phyloP scores from a whole-genome alignment of 2,797 vertebrate genomes.

The Linurgus olivaceus region DNA sequence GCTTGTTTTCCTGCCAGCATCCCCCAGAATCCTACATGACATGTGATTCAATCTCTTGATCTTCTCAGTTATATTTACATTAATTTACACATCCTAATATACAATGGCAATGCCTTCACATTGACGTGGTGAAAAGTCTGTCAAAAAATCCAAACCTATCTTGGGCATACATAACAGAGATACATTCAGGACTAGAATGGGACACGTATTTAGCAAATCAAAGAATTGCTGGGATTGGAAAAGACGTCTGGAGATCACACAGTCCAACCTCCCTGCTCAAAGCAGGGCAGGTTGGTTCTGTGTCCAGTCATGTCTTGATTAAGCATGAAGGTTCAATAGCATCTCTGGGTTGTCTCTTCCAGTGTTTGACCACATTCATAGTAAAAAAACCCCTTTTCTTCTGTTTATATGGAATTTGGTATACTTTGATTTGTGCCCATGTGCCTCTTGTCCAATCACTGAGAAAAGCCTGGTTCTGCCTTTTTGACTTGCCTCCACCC shows the following conservation, averaged over 20 bases:
- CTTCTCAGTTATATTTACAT: constrained; percentile 25
- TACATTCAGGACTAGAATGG: not conserved
- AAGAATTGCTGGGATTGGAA: not conserved
- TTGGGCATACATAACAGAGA: not conserved
- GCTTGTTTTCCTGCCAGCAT: constrained; percentile 17
- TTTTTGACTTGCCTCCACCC: not conserved
- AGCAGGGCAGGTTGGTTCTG: not conserved
- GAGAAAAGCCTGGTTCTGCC: not conserved
- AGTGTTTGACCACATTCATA: not conserved
- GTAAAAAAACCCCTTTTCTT: not conserved
- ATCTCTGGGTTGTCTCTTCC: not conserved
- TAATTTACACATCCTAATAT: constrained; percentile 17
- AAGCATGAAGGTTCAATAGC: not conserved
- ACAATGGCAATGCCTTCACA: not conserved
- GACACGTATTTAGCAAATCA: not conserved
- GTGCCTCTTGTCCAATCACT: not conserved
- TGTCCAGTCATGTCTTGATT: not conserved
- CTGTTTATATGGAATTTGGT: not conserved
- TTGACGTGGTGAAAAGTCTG: not conserved
- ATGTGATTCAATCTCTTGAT: constrained; percentile 31
- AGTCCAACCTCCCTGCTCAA: not conserved
- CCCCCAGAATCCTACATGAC: constrained; percentile 17
- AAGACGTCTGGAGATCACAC: not conserved
- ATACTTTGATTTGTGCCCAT: not conserved
- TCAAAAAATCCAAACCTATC: not conserved